phyloP scores from a whole-genome alignment of 2,113 vertebrate genomes.

The Tetrax tetrax region DNA sequence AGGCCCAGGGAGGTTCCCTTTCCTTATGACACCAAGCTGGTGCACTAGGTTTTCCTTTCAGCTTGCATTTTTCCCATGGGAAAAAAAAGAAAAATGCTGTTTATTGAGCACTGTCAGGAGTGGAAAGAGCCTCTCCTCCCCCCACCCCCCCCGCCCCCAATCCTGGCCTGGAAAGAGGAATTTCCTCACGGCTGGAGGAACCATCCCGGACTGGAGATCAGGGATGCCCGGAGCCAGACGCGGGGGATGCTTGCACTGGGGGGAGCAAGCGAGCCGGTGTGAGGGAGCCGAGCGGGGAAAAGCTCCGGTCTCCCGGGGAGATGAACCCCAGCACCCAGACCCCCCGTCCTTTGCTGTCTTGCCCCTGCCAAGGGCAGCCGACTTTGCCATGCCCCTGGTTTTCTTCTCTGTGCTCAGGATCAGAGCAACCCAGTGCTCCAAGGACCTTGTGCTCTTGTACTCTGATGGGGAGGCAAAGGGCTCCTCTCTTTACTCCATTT shows the following conservation, averaged over 20 bases:
- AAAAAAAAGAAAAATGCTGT: neutral
- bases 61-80: neutral
- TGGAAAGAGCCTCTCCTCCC: neutral
- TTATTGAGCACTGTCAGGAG: neutral
- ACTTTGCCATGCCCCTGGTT: neutral
- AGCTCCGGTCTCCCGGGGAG: rapidly evolving
- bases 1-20: neutral
- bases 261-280: neutral
- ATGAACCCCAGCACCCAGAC: rapidly evolving
- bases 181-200: neutral
- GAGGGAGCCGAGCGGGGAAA: neutral
- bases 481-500: neutral
- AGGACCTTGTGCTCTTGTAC: neutral
- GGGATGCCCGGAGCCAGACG: rapidly evolving
- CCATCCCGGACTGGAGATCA: rapidly evolving
- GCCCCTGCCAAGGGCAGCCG: rapidly evolving
- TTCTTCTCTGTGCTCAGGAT: neutral
- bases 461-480: rapidly evolving
- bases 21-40: neutral
- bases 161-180: neutral
- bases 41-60: neutral
- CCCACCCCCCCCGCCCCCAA: too few relatives aligned
- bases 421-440: neutral
- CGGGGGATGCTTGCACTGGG: neutral
- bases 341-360: neutral